These are phyloP conservation scores for Andrena hattorfiana DNA, from an alignment of 2,888 invertebrate genomes.

Conservation along the genomic window DNA sequence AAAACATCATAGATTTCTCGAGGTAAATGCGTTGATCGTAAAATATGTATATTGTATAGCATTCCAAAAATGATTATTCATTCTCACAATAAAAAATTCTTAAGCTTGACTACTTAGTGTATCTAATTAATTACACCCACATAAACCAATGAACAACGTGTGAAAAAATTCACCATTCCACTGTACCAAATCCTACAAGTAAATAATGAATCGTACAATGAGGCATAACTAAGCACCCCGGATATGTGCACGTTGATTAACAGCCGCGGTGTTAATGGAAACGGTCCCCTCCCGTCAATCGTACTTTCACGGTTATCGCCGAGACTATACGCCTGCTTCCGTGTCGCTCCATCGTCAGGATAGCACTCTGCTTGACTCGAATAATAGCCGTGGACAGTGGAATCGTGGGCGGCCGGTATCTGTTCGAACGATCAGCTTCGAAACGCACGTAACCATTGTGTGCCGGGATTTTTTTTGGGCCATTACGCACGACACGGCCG, in stretches of 20 bases:
- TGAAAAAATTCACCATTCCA: no score
- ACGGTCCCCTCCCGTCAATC: constrained; percentile 30
- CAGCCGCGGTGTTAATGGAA: constrained; percentile 40
- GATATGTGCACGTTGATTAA: constrained; percentile 25
- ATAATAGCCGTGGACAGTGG: constrained; percentile 40
- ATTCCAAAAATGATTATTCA: no score
- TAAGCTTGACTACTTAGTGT: no score
- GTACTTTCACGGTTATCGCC: constrained; percentile 44
- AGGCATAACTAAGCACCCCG: background rate
- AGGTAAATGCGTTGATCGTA: no score
- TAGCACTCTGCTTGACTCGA: constrained; percentile 32
- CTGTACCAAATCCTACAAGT: no score
- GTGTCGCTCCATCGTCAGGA: constrained; percentile 42
- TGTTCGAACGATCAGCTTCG: constrained; percentile 48
- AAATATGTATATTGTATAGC: no score
- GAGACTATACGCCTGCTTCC: constrained; percentile 34
- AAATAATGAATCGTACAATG: no score
- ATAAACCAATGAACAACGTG: no score
- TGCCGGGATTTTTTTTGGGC: constrained; percentile 39
- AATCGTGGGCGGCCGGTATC: constrained; percentile 57
- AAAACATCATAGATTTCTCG: no score
- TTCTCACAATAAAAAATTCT: no score
- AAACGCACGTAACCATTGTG: constrained; percentile 48
- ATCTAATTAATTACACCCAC: no score
- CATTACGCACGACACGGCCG: constrained; percentile 40